Evolutionary conservation across 1,140 invertebrate species (phyloP), one percentile per base, ranked within the genome.

Genomic region (Zaprionus taronus): DNA sequence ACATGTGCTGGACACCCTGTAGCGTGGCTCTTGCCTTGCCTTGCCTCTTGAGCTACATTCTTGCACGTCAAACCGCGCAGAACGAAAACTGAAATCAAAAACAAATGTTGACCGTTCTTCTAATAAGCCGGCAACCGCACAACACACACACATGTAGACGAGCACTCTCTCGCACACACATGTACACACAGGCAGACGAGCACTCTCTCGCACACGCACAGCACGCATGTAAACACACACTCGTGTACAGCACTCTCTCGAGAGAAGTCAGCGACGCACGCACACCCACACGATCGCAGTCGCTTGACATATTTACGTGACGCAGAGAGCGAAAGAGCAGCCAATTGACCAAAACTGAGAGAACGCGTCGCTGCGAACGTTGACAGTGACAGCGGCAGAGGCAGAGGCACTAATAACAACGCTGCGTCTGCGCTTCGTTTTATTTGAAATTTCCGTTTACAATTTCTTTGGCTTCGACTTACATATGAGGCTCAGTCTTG

Each of bases 261-360:
- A 44, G 26, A 26, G 36, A 41, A 47, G 64, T 53, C 58, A 75
- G 57, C 62, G 62, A 76, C 64, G 73, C 73, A 67, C 68, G 51
- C 69, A 76, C 77, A 67, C 51, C 68, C 72, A 86, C 72, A 89
- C 77, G 64, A 72, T 71, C 77, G 57, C 69, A 72, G 20, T 41
- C 44, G 77, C 34, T 62, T 87, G 83, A 80, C 83, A 86, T 76
- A 87, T 79, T 86, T 86, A 89, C 83, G 84, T 89, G 83, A 77
- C 69, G 71, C 57, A 11, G 51, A 57, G 55, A 72, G 34, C 31
- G 38, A 36, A 24, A 65, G 72, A 38, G 58, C 65, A 44, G 76
- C 47, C 65, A 78, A 80, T 61, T 78, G 78, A 78, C 60, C 65
- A 61, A 53, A 64, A 57, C 61, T 51, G 53, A 76, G 69, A 41